phyloP scores from a whole-genome alignment of 2,888 invertebrate genomes.

The Oxycera nigricornis region DNA sequence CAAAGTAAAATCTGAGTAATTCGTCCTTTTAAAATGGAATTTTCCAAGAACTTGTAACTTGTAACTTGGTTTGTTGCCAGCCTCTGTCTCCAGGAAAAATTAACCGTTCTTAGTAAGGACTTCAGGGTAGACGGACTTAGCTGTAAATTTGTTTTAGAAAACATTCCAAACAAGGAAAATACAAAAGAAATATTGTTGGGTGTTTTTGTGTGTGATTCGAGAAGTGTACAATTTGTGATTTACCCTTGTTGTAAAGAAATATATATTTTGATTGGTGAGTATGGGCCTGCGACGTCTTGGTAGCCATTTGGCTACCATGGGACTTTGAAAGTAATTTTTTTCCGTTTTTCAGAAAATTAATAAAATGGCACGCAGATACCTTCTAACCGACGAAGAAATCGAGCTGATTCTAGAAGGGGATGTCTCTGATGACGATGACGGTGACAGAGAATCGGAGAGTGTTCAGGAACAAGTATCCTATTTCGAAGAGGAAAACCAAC shows the following conservation, averaged over 20 bases:
- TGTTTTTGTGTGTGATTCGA: background rate
- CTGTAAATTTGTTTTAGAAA: no score
- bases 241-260: background rate
- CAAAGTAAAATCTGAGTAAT: no score
- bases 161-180: no score
- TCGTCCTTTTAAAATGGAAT: no score
- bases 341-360: background rate
- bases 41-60: no score
- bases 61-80: no score
- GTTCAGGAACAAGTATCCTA: background rate
- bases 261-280: background rate
- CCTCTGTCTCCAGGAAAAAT: no score
- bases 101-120: no score
- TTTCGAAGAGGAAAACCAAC: background rate
- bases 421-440: background rate
- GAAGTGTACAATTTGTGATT: background rate
- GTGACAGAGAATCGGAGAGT: background rate
- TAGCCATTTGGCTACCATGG: background rate
- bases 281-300: background rate
- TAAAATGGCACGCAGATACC: background rate
- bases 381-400: background rate
- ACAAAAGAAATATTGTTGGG: background rate
- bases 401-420: background rate
- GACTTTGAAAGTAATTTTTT: background rate
- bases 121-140: no score